Evolutionary conservation across 2,888 invertebrate species (phyloP).

Genomic region (Epistrophe eligans): DNA sequence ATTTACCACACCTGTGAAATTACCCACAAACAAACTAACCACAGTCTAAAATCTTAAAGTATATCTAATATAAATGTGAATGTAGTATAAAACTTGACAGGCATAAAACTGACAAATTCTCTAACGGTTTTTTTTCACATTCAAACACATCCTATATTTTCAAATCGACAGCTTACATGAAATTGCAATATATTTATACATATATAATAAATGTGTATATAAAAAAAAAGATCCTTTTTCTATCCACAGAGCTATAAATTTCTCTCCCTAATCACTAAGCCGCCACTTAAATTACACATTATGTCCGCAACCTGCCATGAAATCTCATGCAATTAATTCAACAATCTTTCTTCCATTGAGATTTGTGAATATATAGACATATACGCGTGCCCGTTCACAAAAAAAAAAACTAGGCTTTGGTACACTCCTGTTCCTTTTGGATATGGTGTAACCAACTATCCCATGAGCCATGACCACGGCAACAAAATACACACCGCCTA

Average conservation of each 20-base stretch:
- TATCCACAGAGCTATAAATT: constrained; percentile 49
- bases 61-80: not conserved
- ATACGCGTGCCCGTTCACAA: not conserved
- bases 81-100: not conserved
- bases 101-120: constrained; percentile 12
- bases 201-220: too few relatives aligned
- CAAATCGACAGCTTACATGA: constrained; percentile 57
- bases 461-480: not conserved
- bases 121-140: constrained; percentile 32
- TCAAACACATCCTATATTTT: constrained; percentile 36
- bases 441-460: too few relatives aligned
- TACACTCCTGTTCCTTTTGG: not conserved
- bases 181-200: constrained; percentile 25
- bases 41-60: not conserved
- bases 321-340: constrained; percentile 66
- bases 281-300: constrained; percentile 66
- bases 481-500: not conserved
- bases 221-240: constrained; percentile 6
- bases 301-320: constrained; percentile 58
- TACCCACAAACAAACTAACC: too few relatives aligned
- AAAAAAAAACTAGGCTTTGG: constrained; percentile 9
- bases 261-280: constrained; percentile 55
- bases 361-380: not conserved
- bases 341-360: constrained; percentile 42
- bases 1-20: too few relatives aligned